Evolutionary conservation across 2,113 vertebrate genomes (phyloP), one percentile per base, ranked within the genome.

Genomic region (Amia ocellicauda): DNA sequence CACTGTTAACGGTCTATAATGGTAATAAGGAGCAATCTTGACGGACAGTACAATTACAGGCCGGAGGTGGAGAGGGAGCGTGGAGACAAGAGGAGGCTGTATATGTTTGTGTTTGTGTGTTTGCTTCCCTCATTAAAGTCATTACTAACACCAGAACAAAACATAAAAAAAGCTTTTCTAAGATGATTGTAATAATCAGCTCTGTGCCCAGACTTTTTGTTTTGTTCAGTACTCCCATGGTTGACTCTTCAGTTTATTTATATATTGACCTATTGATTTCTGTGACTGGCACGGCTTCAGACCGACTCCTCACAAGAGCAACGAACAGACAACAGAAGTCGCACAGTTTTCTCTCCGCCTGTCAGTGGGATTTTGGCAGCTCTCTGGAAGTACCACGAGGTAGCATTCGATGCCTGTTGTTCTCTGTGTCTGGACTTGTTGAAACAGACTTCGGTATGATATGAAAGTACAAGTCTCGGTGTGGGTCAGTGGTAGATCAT

Each of bases 31-130:
- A n/a, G 63, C 69, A 80, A 83, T 78, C 86, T 79, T 91, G 92
- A 93, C 76, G 89, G 93, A 91, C 92, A 69, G 82, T 82, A 82
- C 91, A 93, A 93, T 96, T 93, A 90, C 66, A 83, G 73, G 8
- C 55, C 69, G 83, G 69, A 84, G 88, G 81, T 86, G 78, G 81
- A 80, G 75, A 60, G 67, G 70, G 80, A 72, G 71, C 73, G 60
- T 74, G 63, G 49, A 74, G 73, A 75, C 78, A 67, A 73, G 69
- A 62, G 58, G 51, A 69, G 50, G 47, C 56, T n/a, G 26, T 67
- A 68, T 70, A 72, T 14, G 19, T 31, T 31, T n/a, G n/a, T n/a
- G n/a, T n/a, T n/a, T n/a, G n/a, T n/a, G n/a, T n/a, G 27, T 19
- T 7, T 29, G 27, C 4, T 29, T 16, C 28, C 40, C 17, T 36